Conservation (phyloP, 2,797 vertebrate species). For the Parotocinclus haroldoi region DNA sequence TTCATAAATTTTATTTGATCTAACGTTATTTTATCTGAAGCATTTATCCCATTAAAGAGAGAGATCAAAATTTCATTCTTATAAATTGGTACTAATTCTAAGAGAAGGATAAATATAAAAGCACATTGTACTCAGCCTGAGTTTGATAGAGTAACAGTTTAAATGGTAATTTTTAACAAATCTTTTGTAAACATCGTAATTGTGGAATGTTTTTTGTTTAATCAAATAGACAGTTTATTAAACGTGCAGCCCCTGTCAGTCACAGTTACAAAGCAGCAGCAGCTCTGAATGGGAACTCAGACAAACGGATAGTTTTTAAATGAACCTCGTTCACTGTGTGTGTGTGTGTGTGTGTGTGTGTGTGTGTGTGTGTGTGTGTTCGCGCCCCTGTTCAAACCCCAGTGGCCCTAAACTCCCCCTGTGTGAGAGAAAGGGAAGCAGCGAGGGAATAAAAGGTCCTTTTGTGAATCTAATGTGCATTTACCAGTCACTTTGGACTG, state of each 20-base stretch:
- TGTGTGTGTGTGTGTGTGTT: background rate
- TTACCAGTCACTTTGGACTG: slow-evolving; percentile 81
- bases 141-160: no score
- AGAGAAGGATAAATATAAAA: no score
- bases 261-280: slow-evolving; percentile 16
- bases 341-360: background rate
- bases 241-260: slow-evolving; percentile 1
- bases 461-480: slow-evolving; percentile 82
- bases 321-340: slow-evolving; percentile 30
- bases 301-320: slow-evolving; percentile 53
- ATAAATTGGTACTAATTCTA: no score
- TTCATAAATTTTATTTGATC: no score
- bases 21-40: no score
- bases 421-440: slow-evolving; percentile 38
- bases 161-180: no score
- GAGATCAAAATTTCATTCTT: no score
- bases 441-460: slow-evolving; percentile 55
- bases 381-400: slow-evolving; percentile 55
- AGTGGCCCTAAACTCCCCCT: slow-evolving; percentile 54
- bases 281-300: slow-evolving; percentile 36
- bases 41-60: no score
- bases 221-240: slow-evolving; percentile 6
- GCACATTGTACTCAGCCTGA: no score
- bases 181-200: background rate
- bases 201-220: slow-evolving; percentile 3